These are phyloP conservation scores for Pelecanoides urinatrix DNA, from an alignment of 2,113 vertebrate genomes.

Conservation along the genomic window DNA sequence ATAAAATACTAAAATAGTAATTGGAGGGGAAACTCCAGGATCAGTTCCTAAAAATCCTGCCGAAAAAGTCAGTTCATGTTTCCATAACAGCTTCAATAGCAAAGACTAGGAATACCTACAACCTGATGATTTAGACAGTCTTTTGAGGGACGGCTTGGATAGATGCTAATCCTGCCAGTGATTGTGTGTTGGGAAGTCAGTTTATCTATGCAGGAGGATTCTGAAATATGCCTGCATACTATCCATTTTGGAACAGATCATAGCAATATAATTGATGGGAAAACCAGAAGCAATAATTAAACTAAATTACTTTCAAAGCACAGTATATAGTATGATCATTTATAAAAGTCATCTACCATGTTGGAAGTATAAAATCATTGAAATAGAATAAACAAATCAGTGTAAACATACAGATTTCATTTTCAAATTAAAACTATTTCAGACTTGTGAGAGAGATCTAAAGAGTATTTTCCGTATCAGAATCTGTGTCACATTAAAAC, in stretches of 20 bases:
- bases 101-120: neutral
- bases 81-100: neutral
- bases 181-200: neutral
- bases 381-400: neutral
- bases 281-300: neutral
- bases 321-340: neutral
- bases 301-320: neutral
- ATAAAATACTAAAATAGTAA: neutral
- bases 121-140: neutral
- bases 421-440: neutral
- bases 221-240: neutral
- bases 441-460: neutral
- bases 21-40: neutral
- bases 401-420: neutral
- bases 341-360: neutral
- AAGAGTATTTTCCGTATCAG: neutral
- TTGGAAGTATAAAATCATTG: neutral
- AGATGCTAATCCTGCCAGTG: neutral
- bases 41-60: neutral
- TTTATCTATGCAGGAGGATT: neutral
- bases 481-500: neutral
- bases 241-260: neutral
- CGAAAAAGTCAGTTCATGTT: neutral
- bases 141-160: neutral
- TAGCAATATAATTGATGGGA: neutral